Evolutionary conservation across 2,888 invertebrate species (phyloP), one percentile per base, ranked within the genome.

Genomic region (Metalampra italica): DNA sequence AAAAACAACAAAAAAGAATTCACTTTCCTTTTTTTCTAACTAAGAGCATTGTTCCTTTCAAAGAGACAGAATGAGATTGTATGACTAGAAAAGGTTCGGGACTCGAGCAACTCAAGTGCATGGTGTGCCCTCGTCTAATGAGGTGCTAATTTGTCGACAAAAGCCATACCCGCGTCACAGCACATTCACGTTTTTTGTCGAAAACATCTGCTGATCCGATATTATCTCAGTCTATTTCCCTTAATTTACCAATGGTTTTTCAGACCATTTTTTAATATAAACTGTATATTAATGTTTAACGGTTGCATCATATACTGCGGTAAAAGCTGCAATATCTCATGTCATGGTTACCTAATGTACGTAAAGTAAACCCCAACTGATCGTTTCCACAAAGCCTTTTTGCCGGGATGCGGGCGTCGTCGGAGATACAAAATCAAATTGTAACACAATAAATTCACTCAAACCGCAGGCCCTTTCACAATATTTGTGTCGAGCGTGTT

Each of bases 381-480:
- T 59, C 52, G 53, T 54, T 29, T 46, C 44, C 59, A 62, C 46
- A 53, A 55, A 51, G 51, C 45, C 48, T 53, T 54, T 50, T 59
- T 60, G 55, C 53, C 57, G 72, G 66, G 72, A 75, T 73, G 68
- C 69, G 66, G 71, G 66, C 68, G 62, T 70, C 75, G 73, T 71
- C 71, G 70, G 68, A 73, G 73, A 72, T 72, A 71, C 75, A 66
- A 68, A 64, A 75, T 79, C 79, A 83, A 77, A 83, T 78, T 78
- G 80, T 78, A 75, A 74, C 72, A 84, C 81, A 87, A 88, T 89
- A 88, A 89, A 89, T 87, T 85, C 71, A 82, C 78, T 78, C 77
- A 78, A 82, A 85, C 85, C 88, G 79, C 87, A 88, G 82, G 78
- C 75, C 79, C 84, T 84, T 87, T 88, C 86, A 89, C 84, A 89